These are phyloP conservation scores for Pangasianodon hypophthalmus DNA, from an alignment of 2,113 vertebrate genomes.

Conservation along the genomic window DNA sequence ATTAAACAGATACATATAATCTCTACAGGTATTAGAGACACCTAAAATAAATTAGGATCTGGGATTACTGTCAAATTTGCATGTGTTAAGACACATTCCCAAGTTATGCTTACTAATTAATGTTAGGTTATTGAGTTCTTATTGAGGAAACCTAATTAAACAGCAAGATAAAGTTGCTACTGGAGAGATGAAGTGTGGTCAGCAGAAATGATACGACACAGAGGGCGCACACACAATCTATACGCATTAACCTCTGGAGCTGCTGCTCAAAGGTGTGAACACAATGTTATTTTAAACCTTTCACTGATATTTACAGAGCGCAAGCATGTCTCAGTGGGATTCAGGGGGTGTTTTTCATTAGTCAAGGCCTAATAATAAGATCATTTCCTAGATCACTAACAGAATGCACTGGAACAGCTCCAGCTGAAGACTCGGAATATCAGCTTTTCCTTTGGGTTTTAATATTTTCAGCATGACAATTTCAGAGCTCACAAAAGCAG, in stretches of 20 bases:
- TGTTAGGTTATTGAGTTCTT: not conserved
- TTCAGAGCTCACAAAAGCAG: not conserved
- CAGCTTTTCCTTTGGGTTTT: slow-evolving; percentile 12
- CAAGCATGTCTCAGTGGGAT: slow-evolving; percentile 33
- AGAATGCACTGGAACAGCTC: not conserved
- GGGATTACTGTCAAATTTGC: not conserved
- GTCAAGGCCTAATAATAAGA: slow-evolving; percentile 21
- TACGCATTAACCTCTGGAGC: slow-evolving; percentile 7
- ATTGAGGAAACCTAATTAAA: not conserved
- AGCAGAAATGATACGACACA: slow-evolving; percentile 15
- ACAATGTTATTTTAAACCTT: slow-evolving; percentile 22
- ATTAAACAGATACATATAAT: not conserved
- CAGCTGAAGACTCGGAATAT: not conserved
- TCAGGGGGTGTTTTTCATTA: slow-evolving; percentile 33
- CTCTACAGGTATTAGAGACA: not conserved
- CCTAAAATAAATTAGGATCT: not conserved
- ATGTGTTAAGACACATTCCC: not conserved
- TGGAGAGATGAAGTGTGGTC: not conserved
- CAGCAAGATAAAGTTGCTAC: not conserved
- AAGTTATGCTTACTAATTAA: not conserved
- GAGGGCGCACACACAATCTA: not conserved
- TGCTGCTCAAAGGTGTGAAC: not conserved
- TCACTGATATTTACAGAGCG: slow-evolving; percentile 33
- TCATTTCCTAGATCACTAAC: slow-evolving; percentile 41
- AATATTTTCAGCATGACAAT: not conserved